These are phyloP conservation scores for Hippocampus barbouri DNA, from an alignment of 2,113 vertebrate species.

Conservation along the genomic window DNA sequence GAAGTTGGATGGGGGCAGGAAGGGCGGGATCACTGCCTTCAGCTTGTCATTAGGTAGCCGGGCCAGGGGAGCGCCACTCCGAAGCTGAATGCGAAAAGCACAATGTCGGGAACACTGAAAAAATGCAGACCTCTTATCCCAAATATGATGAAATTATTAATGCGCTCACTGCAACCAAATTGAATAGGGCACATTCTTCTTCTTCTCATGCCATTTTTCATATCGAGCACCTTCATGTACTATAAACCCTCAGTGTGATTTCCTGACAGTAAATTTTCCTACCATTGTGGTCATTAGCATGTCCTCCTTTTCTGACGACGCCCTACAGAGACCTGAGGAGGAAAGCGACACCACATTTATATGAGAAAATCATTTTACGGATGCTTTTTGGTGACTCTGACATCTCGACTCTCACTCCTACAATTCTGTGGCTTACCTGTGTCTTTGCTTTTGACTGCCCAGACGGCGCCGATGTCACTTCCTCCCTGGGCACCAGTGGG, in stretches of 20 bases:
- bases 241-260: neutral
- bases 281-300: slow-evolving; percentile 90
- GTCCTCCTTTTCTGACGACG: slow-evolving; percentile 80
- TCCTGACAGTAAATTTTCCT: slow-evolving; percentile 17
- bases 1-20: slow-evolving; percentile 93
- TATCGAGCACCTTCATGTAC: neutral
- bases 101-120: neutral
- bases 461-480: slow-evolving; percentile 59
- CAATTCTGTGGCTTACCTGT: slow-evolving; percentile 68
- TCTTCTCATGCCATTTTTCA: neutral
- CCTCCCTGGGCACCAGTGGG: slow-evolving; percentile 41
- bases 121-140: neutral
- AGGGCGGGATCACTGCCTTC: slow-evolving; percentile 96
- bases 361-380: too few species aligned
- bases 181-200: too few species aligned
- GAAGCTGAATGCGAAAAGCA: slow-evolving; percentile 27
- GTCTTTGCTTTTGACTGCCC: slow-evolving; percentile 75
- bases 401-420: too few species aligned
- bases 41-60: slow-evolving; percentile 92
- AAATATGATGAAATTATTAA: too few species aligned
- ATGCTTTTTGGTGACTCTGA: neutral
- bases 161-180: too few species aligned
- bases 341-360: slow-evolving; percentile 13
- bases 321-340: slow-evolving; percentile 76
- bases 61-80: slow-evolving; percentile 87